Evolutionary conservation across 1,140 invertebrate species (phyloP).

Genomic region (Colletes latitarsis): DNA sequence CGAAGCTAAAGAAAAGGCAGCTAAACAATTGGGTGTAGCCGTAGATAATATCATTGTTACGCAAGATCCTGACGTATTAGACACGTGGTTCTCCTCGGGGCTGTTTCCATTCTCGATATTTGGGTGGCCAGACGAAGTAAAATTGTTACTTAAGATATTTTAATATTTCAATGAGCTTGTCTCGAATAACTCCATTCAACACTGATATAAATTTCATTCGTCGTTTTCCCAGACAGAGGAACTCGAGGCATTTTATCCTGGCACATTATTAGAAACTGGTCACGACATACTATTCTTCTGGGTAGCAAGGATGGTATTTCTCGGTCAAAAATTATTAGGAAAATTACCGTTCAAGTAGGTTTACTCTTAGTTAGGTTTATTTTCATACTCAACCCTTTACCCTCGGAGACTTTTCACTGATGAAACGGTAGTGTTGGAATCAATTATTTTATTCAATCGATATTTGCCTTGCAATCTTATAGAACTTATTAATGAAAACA

Average conservation of each 20-base stretch:
- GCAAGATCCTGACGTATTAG: constrained; percentile 98
- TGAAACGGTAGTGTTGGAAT: too few relatives aligned
- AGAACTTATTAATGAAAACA: too few relatives aligned
- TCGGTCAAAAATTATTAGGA: constrained; percentile 94
- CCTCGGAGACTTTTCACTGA: too few relatives aligned
- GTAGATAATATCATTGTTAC: constrained; percentile 86
- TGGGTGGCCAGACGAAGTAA: constrained; percentile 96
- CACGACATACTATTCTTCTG: constrained; percentile 99
- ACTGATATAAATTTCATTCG: constrained; percentile 12
- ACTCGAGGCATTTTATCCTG: constrained; percentile 94
- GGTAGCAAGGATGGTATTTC: constrained; percentile 99
- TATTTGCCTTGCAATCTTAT: too few relatives aligned
- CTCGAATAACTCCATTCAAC: not conserved
- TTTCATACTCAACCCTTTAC: too few relatives aligned
- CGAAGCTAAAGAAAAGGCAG: constrained; percentile 93
- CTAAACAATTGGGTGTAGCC: constrained; percentile 88
- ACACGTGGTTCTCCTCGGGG: constrained; percentile 99
- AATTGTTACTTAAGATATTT: not conserved
- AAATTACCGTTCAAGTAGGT: constrained; percentile 94
- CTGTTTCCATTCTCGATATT: constrained; percentile 98
- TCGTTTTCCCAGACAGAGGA: constrained; percentile 81
- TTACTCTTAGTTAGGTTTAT: not conserved
- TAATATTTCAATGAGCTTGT: not conserved
- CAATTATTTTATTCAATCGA: too few relatives aligned
- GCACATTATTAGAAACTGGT: constrained; percentile 96